Base-by-base conservation (phyloP, 2,888 invertebrate species). In the Lasioglossum calceatum region DNA sequence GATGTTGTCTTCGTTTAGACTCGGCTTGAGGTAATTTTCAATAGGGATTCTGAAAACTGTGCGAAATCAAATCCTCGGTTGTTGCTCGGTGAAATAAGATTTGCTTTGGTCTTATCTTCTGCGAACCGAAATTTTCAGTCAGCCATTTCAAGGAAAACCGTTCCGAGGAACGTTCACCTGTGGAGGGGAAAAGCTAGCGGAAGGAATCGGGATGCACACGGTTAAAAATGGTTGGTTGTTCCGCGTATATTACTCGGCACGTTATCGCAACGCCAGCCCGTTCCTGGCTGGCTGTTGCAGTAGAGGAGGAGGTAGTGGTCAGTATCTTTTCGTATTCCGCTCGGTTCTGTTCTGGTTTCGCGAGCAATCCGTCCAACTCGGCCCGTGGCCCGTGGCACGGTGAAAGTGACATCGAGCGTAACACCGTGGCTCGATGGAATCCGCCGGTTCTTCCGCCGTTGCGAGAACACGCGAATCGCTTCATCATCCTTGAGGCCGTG, bases 281-380 rank as follows among this genome's bases (percentile, higher is more conserved):
- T 23, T 73, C n/a, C 64, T 32, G 54, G 75, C 54, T n/a, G 44
- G 39, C 64, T 61, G 67, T 50, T 84, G 47, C 16, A 44, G 79
- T 23, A 4, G n/a, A 27, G 85, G 85, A 86, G 88, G 89, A 93
- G 92, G 91, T 90, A 88, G 87, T 88, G 89, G 86, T 72, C 87
- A 79, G 88, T 93, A 92, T 92, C 92, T 89, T 90, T 87, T 90
- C 90, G 92, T 92, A 90, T 93, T 92, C 91, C 92, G 91, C 87
- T 91, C 91, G 91, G 91, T 92, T 90, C 92, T 92, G 92, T 91
- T 86, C 87, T 85, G 87, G 74, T 91, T 87, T 81, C 67, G 80
- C 81, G 75, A 67, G 42, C 83, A 80, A 36, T 44, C 64, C 77
- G 47, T 39, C 77, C 39, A 39, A 64, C 70, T 71, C 19, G 27